Percentiles rank a stretch among this genome's conserved stretches.
These are phyloP conservation scores for Onychomys arenicola DNA, from an alignment of 2,797 vertebrate genomes.

Conservation along the genomic window DNA sequence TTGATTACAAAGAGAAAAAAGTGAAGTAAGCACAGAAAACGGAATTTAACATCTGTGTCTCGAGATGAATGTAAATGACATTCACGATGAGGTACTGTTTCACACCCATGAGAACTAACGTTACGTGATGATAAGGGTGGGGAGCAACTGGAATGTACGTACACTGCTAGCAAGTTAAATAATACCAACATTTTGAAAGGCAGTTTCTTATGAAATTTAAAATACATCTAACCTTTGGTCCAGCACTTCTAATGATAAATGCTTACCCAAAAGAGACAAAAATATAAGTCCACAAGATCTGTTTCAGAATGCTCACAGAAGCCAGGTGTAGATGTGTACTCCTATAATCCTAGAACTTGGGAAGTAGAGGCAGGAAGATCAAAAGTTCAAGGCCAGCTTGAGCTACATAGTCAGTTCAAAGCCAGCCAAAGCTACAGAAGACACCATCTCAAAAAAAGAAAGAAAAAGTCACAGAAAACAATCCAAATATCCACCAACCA, in stretches of 20 bases:
- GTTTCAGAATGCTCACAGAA: not conserved
- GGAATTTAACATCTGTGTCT: not conserved
- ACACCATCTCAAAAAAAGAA: not conserved
- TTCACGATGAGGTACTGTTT: not conserved
- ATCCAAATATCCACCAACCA: not conserved
- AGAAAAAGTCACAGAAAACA: conserved; percentile 4
- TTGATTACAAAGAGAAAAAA: not conserved
- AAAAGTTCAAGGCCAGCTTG: not conserved
- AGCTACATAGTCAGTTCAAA: not conserved
- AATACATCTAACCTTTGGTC: not conserved
- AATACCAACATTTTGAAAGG: conserved; percentile 2
- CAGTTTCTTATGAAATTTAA: conserved; percentile 7
- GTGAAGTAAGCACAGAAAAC: not conserved
- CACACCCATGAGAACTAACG: not conserved
- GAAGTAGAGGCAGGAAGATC: not conserved
- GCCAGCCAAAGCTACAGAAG: not conserved
- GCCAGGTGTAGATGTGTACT: not conserved
- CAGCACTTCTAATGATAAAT: conserved; percentile 9
- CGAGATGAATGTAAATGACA: not conserved
- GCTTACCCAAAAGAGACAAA: not conserved
- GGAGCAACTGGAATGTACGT: not conserved
- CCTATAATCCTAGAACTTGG: not conserved
- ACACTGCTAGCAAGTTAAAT: not conserved
- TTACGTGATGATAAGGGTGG: not conserved
- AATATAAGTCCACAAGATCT: not conserved